A percentile compares a stretch with the other conserved stretches of the same genome.
phyloP scores from a whole-genome alignment of 2,888 invertebrate genomes.

The Acrobasis suavella region DNA sequence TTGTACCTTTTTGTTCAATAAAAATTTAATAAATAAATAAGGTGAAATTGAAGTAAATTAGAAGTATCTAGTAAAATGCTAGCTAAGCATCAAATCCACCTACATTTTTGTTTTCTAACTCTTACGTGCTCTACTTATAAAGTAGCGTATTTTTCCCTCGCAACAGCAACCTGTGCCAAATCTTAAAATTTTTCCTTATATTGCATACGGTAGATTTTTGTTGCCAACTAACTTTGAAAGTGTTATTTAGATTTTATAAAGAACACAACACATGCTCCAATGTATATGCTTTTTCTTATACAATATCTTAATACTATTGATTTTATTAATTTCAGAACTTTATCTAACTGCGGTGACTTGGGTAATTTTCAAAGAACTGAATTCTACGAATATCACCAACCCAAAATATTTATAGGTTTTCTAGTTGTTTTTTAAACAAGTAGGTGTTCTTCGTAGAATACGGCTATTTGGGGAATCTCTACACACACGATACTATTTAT shows the following conservation, averaged over 20 bases:
- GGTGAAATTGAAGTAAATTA: too few species aligned
- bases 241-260: background rate
- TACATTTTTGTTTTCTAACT: constrained; percentile 8
- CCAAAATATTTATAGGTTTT: too few species aligned
- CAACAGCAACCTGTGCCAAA: constrained; percentile 12
- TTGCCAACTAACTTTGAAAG: constrained; percentile 9
- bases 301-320: background rate
- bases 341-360: too few species aligned
- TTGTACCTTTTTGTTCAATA: too few species aligned
- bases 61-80: background rate
- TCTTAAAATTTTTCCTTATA: constrained; percentile 13
- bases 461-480: too few species aligned
- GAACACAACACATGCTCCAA: background rate
- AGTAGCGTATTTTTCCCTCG: constrained; percentile 1
- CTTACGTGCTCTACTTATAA: constrained; percentile 8
- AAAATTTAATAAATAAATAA: too few species aligned
- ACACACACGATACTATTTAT: too few species aligned
- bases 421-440: too few species aligned
- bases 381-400: too few species aligned
- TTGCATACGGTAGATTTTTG: constrained; percentile 11
- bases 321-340: background rate
- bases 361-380: too few species aligned
- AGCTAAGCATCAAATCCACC: background rate
- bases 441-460: too few species aligned
- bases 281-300: background rate